Percentiles rank a stretch among this genome's conserved stretches.
These are phyloP conservation scores for Seladonia tumulorum DNA, from an alignment of 2,888 invertebrate genomes.

Conservation along the genomic window DNA sequence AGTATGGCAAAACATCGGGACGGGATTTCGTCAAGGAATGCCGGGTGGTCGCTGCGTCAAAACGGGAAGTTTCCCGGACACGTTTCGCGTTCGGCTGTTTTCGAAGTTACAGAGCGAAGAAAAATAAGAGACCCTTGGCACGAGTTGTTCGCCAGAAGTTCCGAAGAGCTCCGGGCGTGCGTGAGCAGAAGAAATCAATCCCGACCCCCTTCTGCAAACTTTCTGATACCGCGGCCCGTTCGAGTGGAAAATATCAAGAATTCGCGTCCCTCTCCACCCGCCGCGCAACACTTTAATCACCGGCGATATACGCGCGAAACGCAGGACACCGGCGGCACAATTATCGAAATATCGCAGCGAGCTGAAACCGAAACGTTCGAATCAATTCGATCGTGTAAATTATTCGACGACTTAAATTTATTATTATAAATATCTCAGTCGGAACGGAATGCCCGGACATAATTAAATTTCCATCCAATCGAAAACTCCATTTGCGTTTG, in stretches of 20 bases:
- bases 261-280: not conserved
- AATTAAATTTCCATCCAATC: not conserved
- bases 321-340: not conserved
- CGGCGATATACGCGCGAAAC: not conserved
- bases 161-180: conserved; percentile 41
- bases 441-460: not conserved
- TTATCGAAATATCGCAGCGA: not conserved
- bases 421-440: not conserved
- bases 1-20: not conserved
- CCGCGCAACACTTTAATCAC: not conserved
- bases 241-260: conserved; percentile 15
- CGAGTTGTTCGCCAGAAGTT: conserved; percentile 47
- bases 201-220: conserved; percentile 16
- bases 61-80: conserved; percentile 32
- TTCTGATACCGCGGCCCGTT: conserved; percentile 20
- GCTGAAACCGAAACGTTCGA: not conserved
- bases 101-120: conserved; percentile 31
- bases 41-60: not conserved
- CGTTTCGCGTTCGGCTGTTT: conserved; percentile 50
- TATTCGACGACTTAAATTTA: not conserved
- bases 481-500: not conserved
- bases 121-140: conserved; percentile 50
- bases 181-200: conserved; percentile 53
- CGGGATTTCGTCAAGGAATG: conserved; percentile 1
- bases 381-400: not conserved